Evolutionary conservation across 1,140 invertebrate species (phyloP), one percentile per base, ranked within the genome.

Genomic region (Camponotus pennsylvanicus): DNA sequence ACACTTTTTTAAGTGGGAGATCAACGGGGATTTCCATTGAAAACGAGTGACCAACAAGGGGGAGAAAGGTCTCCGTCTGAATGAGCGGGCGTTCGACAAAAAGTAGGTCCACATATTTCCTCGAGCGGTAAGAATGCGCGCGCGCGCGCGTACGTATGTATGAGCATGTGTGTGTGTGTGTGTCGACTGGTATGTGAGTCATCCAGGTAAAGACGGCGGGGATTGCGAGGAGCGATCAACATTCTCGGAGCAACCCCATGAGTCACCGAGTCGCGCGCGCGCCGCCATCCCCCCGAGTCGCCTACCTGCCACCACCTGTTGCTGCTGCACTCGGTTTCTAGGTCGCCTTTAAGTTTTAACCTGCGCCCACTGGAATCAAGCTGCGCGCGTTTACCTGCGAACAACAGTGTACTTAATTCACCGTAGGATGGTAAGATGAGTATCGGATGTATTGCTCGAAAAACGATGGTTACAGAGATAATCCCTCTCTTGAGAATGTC

Each of bases 301-400:
- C 69, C 76, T 93, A 93, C 92, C 93, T 92, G 90, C 89, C 75
- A 64, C 90, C 92, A 93, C 92, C 92, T 93, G 92, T 93, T 93
- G 93, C 91, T 93, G 92, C 90, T 93, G 91, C 90, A 66, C 73
- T 64, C 67, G 61, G 82, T 90, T 92, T 92, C 88, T 87, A 71
- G 88, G 86, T 91, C 85, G 89, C 57, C 67, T 87, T 87, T 88
- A 40, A 79, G 18, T 49, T 85, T 76, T 59, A 73, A 86, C 52
- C 77, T 73, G 55, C 42, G 70, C 13, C 34, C 55, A 55, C 34
- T 34, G 21, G 45, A 67, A 69, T 45, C 79, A 75, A 73, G 40
- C 79, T 49, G 67, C 49, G 5, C 18, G 8, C 40, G n/a, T 45
- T 49, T 27, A 45, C 42, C 6, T n/a, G 52, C 37, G 66, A 8